These are phyloP conservation scores for Gallinago nigripennis DNA, from an alignment of 2,797 vertebrate genomes.

Conservation along the genomic window DNA sequence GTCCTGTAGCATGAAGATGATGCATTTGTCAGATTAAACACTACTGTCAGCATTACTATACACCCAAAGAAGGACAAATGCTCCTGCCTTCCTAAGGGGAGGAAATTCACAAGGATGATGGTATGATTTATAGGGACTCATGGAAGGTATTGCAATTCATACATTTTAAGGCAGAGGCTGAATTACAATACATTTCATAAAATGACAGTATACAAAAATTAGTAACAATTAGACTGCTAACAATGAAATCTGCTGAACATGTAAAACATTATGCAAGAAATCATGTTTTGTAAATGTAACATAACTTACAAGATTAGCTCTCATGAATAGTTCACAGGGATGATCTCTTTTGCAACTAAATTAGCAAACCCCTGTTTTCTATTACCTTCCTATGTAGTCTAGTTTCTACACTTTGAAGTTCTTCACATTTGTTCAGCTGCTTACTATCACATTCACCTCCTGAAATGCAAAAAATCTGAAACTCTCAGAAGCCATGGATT, in stretches of 20 bases:
- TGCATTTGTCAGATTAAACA: not conserved
- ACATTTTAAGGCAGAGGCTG: not conserved
- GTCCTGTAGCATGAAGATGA: not conserved
- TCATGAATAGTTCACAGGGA: not conserved
- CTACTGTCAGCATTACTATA: not conserved
- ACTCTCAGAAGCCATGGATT: not conserved
- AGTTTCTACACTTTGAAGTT: not conserved
- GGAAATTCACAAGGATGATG: not conserved
- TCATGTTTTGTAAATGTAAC: not conserved
- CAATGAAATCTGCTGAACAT: not conserved
- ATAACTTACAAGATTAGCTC: not conserved
- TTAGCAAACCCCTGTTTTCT: not conserved
- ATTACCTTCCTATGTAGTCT: not conserved
- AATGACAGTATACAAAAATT: not conserved
- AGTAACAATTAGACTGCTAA: not conserved
- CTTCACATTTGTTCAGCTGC: slow-evolving; percentile 9
- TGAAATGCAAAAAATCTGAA: not conserved
- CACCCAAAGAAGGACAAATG: not conserved
- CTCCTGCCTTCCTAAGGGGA: not conserved
- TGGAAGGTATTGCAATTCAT: not conserved
- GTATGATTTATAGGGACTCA: not conserved
- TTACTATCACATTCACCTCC: slow-evolving; percentile 2
- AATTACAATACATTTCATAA: not conserved
- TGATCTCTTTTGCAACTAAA: not conserved
- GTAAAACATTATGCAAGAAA: not conserved